Percentiles rank a stretch among this genome's conserved stretches.
Evolutionary conservation across 2,797 vertebrate species (phyloP).

Genomic region (Tapirus indicus): DNA sequence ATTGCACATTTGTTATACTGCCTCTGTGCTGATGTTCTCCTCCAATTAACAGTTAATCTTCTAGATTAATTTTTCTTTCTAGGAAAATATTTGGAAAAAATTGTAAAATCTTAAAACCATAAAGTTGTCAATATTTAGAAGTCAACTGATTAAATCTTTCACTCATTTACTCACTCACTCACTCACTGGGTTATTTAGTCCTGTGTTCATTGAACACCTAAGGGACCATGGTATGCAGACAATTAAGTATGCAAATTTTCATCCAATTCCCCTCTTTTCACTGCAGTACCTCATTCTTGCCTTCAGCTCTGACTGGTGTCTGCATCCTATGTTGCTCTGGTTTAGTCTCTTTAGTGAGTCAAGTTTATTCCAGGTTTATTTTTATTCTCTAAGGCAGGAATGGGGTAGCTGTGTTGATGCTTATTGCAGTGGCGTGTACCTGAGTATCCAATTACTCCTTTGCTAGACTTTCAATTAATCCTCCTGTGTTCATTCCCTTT

Average conservation of each 20-base stretch:
- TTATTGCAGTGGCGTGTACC: background rate
- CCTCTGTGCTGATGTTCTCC: background rate
- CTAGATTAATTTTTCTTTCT: background rate
- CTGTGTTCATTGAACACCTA: too few relatives aligned
- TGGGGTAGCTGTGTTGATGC: background rate
- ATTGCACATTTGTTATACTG: background rate
- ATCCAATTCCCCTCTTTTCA: fast-evolving
- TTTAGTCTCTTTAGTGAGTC: background rate
- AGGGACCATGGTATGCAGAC: fast-evolving
- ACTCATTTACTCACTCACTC: background rate
- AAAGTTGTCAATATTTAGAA: background rate
- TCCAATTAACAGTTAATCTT: background rate
- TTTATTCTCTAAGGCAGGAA: background rate
- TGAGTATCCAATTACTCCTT: background rate
- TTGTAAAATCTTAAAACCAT: background rate
- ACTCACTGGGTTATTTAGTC: background rate
- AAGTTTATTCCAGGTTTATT: background rate
- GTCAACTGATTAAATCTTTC: background rate
- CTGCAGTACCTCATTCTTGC: too few relatives aligned
- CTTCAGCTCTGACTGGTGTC: background rate
- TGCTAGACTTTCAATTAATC: background rate
- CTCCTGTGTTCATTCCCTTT: background rate
- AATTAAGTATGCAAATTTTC: background rate
- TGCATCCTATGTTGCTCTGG: background rate
- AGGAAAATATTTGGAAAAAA: background rate